phyloP scores from a whole-genome alignment of 1,140 invertebrate species.

The Aphis gossypii region DNA sequence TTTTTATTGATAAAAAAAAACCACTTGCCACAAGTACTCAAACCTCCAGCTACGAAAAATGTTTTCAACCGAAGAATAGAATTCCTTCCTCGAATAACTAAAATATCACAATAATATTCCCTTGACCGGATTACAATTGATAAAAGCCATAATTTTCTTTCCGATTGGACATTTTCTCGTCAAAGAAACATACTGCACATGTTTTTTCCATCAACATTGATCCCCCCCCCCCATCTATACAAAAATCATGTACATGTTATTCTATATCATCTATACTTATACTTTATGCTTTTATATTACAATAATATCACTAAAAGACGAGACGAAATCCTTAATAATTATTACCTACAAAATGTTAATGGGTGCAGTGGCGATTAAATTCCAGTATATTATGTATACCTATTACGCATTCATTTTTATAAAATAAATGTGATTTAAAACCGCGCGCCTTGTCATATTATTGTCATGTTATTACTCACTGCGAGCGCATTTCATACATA shows the following conservation, averaged over 20 bases:
- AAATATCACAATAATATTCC: too few relatives aligned
- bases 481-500: background rate
- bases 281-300: background rate
- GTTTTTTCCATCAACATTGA: background rate
- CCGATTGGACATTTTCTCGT: background rate
- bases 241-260: background rate
- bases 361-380: background rate
- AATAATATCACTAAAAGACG: background rate
- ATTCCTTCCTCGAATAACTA: too few relatives aligned
- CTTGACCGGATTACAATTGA: background rate
- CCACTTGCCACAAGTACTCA: too few relatives aligned
- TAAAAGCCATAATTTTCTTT: background rate
- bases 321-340: background rate
- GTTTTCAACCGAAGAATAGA: too few relatives aligned
- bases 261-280: background rate
- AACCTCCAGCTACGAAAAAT: too few relatives aligned
- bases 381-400: background rate
- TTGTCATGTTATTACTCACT: background rate
- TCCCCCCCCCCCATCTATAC: too few relatives aligned
- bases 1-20: too few relatives aligned
- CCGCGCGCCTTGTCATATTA: background rate
- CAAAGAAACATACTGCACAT: too few relatives aligned
- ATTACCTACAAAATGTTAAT: background rate
- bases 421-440: background rate
- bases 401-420: background rate